Percentiles rank a stretch among this genome's conserved stretches.
phyloP scores from a whole-genome alignment of 2,113 vertebrate genomes.

The Diadophis punctatus region DNA sequence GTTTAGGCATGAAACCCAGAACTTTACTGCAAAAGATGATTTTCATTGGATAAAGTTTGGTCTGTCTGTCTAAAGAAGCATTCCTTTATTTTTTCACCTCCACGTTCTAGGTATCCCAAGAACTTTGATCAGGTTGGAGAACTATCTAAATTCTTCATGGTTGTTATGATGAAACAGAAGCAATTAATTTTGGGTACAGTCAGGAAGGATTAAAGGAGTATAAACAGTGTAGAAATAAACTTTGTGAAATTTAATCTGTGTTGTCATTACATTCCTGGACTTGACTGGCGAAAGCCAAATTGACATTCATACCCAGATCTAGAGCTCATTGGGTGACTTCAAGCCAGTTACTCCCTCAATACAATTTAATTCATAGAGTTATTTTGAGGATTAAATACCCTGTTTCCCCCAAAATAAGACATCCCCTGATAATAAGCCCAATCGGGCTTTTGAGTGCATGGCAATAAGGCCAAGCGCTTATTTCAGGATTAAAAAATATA shows the following conservation, averaged over 20 bases:
- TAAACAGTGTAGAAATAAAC: not conserved
- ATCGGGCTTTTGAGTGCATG: no score
- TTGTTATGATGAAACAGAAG: not conserved
- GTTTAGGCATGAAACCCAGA: not conserved
- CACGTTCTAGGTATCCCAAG: not conserved
- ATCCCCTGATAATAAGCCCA: no score
- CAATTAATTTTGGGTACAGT: not conserved
- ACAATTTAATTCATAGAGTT: not conserved
- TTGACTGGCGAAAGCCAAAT: not conserved
- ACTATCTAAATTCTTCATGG: not conserved
- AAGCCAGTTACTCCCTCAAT: not conserved
- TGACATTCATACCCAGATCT: not conserved
- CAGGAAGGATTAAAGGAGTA: not conserved
- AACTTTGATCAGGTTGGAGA: not conserved
- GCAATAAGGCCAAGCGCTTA: no score
- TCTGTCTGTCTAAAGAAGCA: not conserved
- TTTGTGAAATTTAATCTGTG: not conserved
- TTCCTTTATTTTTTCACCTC: not conserved
- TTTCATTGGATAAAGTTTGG: not conserved
- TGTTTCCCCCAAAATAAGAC: no score
- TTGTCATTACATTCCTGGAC: not conserved
- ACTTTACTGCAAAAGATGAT: not conserved
- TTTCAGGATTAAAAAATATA: no score
- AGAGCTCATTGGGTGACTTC: not conserved
- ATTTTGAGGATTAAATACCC: not conserved